A percentile compares a stretch with the other conserved stretches of the same genome.
phyloP scores from a whole-genome alignment of 2,888 invertebrate genomes.

The Patella caerulea region DNA sequence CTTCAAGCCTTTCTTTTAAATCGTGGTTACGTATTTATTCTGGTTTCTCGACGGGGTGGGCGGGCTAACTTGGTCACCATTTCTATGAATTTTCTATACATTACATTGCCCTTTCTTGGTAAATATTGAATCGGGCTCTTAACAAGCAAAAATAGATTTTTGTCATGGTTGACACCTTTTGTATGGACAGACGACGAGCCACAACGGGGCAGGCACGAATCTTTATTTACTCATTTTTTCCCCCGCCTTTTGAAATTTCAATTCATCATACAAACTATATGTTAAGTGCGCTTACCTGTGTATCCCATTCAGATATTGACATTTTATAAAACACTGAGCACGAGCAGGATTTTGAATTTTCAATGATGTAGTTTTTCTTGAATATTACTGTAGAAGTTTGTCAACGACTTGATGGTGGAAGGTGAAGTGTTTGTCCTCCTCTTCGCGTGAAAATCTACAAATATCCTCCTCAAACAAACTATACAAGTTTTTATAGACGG shows the following conservation, averaged over 20 bases:
- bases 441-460: constrained; percentile 1
- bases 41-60: constrained; percentile 13
- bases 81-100: constrained; percentile 16
- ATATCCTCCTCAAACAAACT: background rate
- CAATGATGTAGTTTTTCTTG: no score
- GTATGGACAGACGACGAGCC: constrained; percentile 18
- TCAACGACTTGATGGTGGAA: no score
- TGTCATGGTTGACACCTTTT: constrained; percentile 23
- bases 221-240: constrained; percentile 18
- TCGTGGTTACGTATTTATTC: constrained; percentile 9
- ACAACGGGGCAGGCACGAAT: constrained; percentile 15
- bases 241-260: constrained; percentile 10
- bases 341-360: no score
- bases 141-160: constrained; percentile 25
- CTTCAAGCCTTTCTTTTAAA: background rate
- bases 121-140: constrained; percentile 23
- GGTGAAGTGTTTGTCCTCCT: background rate
- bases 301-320: background rate
- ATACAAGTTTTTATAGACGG: background rate
- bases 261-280: constrained; percentile 4
- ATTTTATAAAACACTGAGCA: background rate
- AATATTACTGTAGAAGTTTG: no score
- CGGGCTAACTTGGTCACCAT: constrained; percentile 13
- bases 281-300: background rate
- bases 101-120: constrained; percentile 14